A percentile compares a stretch with the other conserved stretches of the same genome.
These are phyloP conservation scores for Drosophila parthenogenetica DNA, from an alignment of 2,888 invertebrate genomes.

Conservation along the genomic window DNA sequence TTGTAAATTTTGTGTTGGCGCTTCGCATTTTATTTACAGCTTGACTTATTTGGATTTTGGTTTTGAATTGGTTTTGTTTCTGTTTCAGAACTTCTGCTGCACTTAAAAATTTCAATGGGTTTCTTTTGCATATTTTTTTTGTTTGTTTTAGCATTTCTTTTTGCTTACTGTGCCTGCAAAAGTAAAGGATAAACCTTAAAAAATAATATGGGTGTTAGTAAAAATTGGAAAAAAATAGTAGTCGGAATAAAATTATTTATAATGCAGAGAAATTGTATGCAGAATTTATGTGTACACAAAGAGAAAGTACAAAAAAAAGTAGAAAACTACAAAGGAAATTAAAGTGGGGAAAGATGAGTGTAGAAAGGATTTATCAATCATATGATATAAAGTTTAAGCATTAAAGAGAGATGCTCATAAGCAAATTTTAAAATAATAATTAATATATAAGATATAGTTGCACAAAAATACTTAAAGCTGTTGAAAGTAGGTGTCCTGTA, in stretches of 20 bases:
- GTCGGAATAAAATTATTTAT: slow-evolving; percentile 78
- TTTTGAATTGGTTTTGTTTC: slow-evolving; percentile 56
- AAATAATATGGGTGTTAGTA: slow-evolving; percentile 86
- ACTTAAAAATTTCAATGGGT: slow-evolving; percentile 61
- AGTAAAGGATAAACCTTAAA: slow-evolving; percentile 86
- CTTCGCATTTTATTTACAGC: slow-evolving; percentile 80
- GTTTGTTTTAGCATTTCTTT: slow-evolving; percentile 50
- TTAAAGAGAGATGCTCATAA: slow-evolving; percentile 1
- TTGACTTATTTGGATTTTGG: slow-evolving; percentile 40
- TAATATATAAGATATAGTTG: neutral
- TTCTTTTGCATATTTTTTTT: slow-evolving; percentile 38
- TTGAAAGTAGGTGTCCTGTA: slow-evolving; percentile 3
- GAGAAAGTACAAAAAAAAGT: neutral
- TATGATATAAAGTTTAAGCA: slow-evolving; percentile 4
- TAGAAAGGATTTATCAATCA: slow-evolving; percentile 18
- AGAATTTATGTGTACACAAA: slow-evolving; percentile 4
- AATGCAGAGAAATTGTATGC: slow-evolving; percentile 62
- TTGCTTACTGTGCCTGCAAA: slow-evolving; percentile 85
- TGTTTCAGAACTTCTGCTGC: slow-evolving; percentile 73
- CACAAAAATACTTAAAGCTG: neutral
- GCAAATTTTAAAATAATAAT: neutral
- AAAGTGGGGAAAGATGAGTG: slow-evolving; percentile 4
- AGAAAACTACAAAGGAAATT: neutral
- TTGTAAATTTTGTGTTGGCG: slow-evolving; percentile 66
- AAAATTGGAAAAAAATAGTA: slow-evolving; percentile 85